Conservation (phyloP, 2,113 vertebrate species). For the Coregonus clupeaformis region DNA sequence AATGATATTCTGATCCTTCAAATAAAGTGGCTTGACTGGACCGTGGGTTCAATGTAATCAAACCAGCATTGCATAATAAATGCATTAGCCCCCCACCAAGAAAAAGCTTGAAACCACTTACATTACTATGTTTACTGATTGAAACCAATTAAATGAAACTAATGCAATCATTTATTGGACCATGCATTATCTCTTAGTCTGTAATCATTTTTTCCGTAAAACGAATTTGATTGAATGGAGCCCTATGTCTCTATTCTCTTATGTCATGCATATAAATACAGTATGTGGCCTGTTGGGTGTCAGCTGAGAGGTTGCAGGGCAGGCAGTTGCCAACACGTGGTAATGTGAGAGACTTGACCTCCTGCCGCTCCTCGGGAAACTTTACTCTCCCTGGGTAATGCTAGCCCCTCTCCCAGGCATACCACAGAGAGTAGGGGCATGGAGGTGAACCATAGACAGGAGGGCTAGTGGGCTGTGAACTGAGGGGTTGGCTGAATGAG, state of each 20-base stretch:
- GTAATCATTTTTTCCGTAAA: too few species aligned
- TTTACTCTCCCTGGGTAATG: slow-evolving; percentile 51
- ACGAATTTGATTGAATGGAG: too few species aligned
- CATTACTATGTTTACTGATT: too few species aligned
- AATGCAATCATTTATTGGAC: too few species aligned
- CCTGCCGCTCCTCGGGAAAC: slow-evolving; percentile 50
- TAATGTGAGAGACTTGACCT: slow-evolving; percentile 54
- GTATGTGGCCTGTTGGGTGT: background rate
- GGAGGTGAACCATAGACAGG: background rate
- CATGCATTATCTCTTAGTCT: too few species aligned
- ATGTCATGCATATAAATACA: background rate
- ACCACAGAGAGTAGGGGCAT: background rate
- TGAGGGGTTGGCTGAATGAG: background rate
- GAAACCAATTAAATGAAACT: too few species aligned
- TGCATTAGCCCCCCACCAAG: too few species aligned
- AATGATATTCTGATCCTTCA: too few species aligned
- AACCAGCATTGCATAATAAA: too few species aligned
- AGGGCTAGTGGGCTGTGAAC: background rate
- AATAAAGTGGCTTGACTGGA: too few species aligned
- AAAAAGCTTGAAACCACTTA: too few species aligned
- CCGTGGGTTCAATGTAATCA: too few species aligned
- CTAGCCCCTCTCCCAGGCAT: slow-evolving; percentile 29
- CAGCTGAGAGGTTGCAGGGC: background rate
- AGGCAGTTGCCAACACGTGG: slow-evolving; percentile 34
- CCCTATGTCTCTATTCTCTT: background rate